phyloP scores from a whole-genome alignment of 2,113 vertebrate species.

The Varanus komodoensis region DNA sequence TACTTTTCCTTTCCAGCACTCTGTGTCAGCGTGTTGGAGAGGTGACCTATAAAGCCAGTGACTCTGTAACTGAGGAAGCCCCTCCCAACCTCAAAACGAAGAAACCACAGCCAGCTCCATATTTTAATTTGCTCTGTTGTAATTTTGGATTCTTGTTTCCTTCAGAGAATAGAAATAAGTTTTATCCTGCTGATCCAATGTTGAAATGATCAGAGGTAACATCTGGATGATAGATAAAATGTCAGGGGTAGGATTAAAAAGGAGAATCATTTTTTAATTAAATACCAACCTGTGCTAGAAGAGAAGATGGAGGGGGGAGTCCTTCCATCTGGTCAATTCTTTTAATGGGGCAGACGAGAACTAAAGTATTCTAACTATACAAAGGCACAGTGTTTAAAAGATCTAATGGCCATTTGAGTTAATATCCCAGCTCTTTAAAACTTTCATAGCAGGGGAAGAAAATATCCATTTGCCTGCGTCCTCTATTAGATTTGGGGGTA shows the following conservation, averaged over 20 bases:
- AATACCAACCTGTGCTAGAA: slow-evolving; percentile 62
- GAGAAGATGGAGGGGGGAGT: slow-evolving; percentile 31
- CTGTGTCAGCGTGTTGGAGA: neutral
- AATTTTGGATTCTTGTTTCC: slow-evolving; percentile 53
- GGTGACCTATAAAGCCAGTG: neutral
- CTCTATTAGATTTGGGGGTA: neutral
- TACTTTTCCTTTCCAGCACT: neutral
- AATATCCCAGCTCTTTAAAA: slow-evolving; percentile 36
- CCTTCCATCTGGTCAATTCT: slow-evolving; percentile 72
- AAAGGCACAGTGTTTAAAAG: slow-evolving; percentile 41
- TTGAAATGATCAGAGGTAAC: slow-evolving; percentile 72
- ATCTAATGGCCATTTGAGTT: slow-evolving; percentile 46
- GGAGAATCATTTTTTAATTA: slow-evolving; percentile 74
- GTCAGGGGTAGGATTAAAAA: slow-evolving; percentile 56
- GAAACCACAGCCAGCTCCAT: slow-evolving; percentile 57
- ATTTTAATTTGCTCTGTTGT: slow-evolving; percentile 62
- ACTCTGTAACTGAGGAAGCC: neutral
- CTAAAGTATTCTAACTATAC: slow-evolving; percentile 42
- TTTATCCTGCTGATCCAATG: slow-evolving; percentile 69
- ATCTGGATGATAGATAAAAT: slow-evolving; percentile 68
- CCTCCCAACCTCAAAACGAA: neutral
- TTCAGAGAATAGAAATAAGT: slow-evolving; percentile 59
- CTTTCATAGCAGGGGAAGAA: neutral
- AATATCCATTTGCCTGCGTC: neutral
- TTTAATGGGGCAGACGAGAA: slow-evolving; percentile 63